These are phyloP conservation scores for Prolemur simus DNA, from an alignment of 2,113 vertebrate genomes.

Conservation along the genomic window DNA sequence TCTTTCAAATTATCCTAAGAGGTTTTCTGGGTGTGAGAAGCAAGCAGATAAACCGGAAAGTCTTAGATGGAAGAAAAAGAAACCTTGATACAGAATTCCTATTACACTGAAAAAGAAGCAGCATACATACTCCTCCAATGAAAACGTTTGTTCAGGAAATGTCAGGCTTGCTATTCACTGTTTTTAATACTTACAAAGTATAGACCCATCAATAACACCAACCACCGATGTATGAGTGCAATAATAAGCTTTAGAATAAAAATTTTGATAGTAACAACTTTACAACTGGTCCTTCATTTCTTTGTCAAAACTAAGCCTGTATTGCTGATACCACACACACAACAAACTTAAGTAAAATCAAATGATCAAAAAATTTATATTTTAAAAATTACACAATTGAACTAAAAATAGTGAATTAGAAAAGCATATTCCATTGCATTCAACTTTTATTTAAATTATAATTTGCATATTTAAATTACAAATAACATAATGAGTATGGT, in stretches of 20 bases:
- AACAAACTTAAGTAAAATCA: not conserved
- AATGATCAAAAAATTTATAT: not conserved
- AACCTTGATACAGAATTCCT: not conserved
- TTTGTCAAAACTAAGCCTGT: constrained; percentile 4
- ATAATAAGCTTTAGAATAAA: not conserved
- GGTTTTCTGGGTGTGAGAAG: not conserved
- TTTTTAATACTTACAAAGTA: not conserved
- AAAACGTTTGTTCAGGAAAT: not conserved
- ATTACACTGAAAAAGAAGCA: not conserved
- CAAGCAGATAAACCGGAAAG: not conserved
- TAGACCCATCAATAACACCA: not conserved
- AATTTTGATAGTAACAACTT: not conserved
- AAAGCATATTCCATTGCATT: not conserved
- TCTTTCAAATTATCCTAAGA: not conserved
- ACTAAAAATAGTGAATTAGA: not conserved
- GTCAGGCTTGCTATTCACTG: not conserved
- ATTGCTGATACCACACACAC: not conserved
- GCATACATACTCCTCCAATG: not conserved
- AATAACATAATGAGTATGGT: not conserved
- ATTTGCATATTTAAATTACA: not conserved
- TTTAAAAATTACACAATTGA: constrained; percentile 1
- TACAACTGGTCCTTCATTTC: not conserved
- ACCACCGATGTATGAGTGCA: not conserved
- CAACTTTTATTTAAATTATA: constrained; percentile 12
- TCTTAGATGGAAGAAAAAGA: not conserved